A percentile compares a stretch with the other conserved stretches of the same genome.
These are phyloP conservation scores for Beaufortia kweichowensis DNA, from an alignment of 2,113 vertebrate genomes.

Conservation along the genomic window DNA sequence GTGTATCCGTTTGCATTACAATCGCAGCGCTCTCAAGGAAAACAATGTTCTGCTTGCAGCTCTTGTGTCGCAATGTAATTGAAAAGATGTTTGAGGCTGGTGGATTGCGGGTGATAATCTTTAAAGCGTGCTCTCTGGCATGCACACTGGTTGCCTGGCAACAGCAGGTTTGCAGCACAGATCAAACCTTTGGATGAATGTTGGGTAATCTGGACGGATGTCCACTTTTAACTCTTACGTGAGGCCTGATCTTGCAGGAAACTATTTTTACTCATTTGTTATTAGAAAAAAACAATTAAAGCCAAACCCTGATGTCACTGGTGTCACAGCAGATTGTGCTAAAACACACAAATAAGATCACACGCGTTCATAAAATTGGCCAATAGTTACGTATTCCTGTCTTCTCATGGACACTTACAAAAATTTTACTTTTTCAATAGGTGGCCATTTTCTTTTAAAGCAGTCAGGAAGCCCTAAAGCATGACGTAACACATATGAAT, in stretches of 20 bases:
- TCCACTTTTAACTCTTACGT: not conserved
- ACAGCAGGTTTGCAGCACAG: conserved; percentile 30
- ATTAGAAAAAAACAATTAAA: too few species aligned
- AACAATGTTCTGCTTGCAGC: conserved; percentile 3
- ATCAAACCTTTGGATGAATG: not conserved
- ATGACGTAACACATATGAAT: too few species aligned
- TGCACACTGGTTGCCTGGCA: conserved; percentile 45
- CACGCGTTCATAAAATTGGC: too few species aligned
- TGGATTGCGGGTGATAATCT: conserved; percentile 28
- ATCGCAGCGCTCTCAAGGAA: not conserved
- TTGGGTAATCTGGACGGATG: not conserved
- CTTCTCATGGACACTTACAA: too few species aligned
- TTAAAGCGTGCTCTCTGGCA: conserved; percentile 32
- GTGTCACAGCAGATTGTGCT: too few species aligned
- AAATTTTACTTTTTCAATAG: too few species aligned
- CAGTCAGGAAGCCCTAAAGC: too few species aligned
- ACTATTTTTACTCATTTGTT: too few species aligned
- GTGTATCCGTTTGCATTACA: not conserved
- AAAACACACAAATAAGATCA: too few species aligned
- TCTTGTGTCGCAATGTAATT: not conserved
- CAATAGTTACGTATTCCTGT: too few species aligned
- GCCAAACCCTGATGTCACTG: too few species aligned
- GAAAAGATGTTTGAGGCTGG: conserved; percentile 25
- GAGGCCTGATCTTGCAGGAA: not conserved
- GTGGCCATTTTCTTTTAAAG: too few species aligned